These are phyloP conservation scores for Columba livia DNA, from an alignment of 2,113 vertebrate species.

Conservation along the genomic window DNA sequence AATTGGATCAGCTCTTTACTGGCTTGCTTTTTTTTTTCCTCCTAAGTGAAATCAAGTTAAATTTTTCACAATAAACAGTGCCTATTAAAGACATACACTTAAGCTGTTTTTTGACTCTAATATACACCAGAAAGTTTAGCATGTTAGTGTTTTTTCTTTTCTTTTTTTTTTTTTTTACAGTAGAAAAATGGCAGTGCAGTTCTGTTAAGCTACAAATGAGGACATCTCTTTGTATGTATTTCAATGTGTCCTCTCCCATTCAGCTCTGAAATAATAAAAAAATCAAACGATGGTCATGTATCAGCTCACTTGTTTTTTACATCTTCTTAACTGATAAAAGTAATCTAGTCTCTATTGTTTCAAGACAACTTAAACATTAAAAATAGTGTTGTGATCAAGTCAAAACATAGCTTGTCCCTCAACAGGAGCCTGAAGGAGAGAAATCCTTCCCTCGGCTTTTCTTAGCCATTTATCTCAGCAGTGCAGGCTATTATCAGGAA, in stretches of 20 bases:
- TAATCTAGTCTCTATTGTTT: neutral
- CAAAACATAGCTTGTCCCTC: neutral
- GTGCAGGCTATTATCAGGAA: conserved; percentile 51
- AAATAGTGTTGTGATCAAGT: neutral
- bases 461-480: conserved; percentile 46
- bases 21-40: neutral
- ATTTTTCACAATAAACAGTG: neutral
- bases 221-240: neutral
- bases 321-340: neutral
- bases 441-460: conserved; percentile 14
- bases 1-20: neutral
- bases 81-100: neutral
- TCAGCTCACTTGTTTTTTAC: neutral
- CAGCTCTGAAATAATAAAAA: neutral
- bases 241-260: fast-evolving
- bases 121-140: neutral
- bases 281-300: neutral
- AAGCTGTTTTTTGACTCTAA: neutral
- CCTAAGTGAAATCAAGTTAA: neutral
- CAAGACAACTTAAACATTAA: neutral
- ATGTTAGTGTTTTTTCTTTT: neutral
- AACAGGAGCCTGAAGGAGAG: neutral
- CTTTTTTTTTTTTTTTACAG: neutral
- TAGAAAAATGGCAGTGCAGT: fast-evolving
- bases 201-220: neutral